A percentile compares a stretch with the other conserved stretches of the same genome.
Evolutionary conservation across 2,888 invertebrate genomes (phyloP).

Genomic region (Drosophila hamatofila): DNA sequence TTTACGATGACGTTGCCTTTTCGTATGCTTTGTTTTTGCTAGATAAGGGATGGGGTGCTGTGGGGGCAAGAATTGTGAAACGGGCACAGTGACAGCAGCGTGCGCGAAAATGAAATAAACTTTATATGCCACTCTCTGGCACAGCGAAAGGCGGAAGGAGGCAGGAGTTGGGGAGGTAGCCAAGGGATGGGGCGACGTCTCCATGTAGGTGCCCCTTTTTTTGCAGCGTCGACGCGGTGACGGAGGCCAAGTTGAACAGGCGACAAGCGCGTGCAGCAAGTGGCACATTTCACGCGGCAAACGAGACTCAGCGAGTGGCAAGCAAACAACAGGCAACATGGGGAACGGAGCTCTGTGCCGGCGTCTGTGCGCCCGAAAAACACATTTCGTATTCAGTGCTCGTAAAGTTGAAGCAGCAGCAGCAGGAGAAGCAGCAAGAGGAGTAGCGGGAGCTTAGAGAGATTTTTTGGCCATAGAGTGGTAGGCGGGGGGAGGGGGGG

Average conservation of each 20-base stretch:
- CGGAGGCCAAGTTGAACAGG: constrained; percentile 82
- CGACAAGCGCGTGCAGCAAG: constrained; percentile 78
- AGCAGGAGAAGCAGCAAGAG: constrained; percentile 40
- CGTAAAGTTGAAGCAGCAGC: constrained; percentile 69
- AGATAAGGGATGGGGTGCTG: not conserved
- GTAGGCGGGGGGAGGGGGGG: not conserved
- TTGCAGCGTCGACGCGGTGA: constrained; percentile 64
- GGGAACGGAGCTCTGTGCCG: not conserved
- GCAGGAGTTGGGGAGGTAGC: not conserved
- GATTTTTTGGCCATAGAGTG: constrained; percentile 11
- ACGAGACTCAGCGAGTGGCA: constrained; percentile 28
- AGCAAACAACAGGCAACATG: not conserved
- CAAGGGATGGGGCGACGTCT: not conserved
- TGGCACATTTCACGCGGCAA: constrained; percentile 78
- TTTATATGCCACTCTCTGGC: constrained; percentile 44
- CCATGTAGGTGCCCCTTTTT: constrained; percentile 18
- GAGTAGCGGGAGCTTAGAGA: not conserved
- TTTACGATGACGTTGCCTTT: constrained; percentile 76
- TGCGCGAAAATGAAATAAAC: constrained; percentile 82
- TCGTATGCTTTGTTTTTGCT: constrained; percentile 73
- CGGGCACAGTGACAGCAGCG: constrained; percentile 58
- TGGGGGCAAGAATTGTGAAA: constrained; percentile 12
- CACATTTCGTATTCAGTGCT: constrained; percentile 81
- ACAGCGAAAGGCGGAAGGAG: not conserved
- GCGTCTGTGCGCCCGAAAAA: constrained; percentile 55